Conservation (phyloP, 2,888 invertebrate genomes). For the Masnerella sp. region DNA sequence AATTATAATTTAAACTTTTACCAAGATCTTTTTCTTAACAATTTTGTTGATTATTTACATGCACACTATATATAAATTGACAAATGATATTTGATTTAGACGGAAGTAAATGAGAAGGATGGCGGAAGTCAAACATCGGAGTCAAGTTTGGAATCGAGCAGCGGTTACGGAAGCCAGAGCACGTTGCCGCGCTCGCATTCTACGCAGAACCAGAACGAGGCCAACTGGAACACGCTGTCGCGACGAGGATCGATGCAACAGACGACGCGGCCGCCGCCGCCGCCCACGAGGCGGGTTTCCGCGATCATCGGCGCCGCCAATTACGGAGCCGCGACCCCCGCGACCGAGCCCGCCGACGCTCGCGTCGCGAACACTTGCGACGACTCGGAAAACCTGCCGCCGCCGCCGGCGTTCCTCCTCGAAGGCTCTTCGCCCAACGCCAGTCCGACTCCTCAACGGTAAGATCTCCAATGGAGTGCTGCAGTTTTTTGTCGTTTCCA, state of each 20-base stretch:
- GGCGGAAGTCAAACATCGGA: constrained; percentile 79
- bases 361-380: constrained; percentile 63
- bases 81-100: too few relatives aligned
- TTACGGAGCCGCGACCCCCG: constrained; percentile 38
- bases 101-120: constrained; percentile 75
- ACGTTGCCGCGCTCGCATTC: constrained; percentile 80
- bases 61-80: too few relatives aligned
- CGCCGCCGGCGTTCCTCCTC: constrained; percentile 88
- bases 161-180: constrained; percentile 88
- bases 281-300: constrained; percentile 90
- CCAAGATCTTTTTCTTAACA: too few relatives aligned
- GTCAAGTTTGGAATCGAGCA: constrained; percentile 86
- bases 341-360: constrained; percentile 62
- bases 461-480: constrained; percentile 38
- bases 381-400: constrained; percentile 83
- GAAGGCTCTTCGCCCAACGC: constrained; percentile 78
- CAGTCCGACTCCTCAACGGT: constrained; percentile 73
- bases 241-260: constrained; percentile 81
- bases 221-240: constrained; percentile 71
- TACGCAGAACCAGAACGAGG: constrained; percentile 71
- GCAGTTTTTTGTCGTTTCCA: constrained; percentile 1
- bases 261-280: constrained; percentile 84
- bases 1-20: too few relatives aligned
- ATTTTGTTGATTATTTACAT: too few relatives aligned
- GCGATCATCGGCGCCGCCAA: constrained; percentile 81